Percentiles rank a stretch among this genome's conserved stretches.
Conservation (phyloP, 2,888 invertebrate genomes). For the Rhimphoctona megacephalus region DNA sequence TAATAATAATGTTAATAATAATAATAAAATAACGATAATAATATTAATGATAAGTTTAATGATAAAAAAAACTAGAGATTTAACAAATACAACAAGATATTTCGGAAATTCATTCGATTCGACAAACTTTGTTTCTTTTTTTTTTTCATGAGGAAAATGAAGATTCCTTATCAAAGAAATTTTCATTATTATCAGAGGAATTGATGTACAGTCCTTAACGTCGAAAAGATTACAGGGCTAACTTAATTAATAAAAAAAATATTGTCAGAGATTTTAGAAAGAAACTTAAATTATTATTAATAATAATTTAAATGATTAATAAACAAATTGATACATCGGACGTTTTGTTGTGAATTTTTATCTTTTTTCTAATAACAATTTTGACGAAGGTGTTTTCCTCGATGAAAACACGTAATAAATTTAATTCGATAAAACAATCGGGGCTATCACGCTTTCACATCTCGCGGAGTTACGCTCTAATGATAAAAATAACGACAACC, state of each 20-base stretch:
- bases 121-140: conserved; percentile 17
- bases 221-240: conserved; percentile 24
- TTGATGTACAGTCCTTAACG: conserved; percentile 43
- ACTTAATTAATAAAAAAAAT: background rate
- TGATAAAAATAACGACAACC: conserved; percentile 4
- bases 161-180: too few relatives aligned
- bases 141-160: too few relatives aligned
- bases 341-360: background rate
- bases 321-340: background rate
- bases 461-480: conserved; percentile 73
- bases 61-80: background rate
- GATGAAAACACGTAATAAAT: conserved; percentile 17
- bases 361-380: background rate
- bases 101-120: conserved; percentile 26
- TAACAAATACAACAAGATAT: conserved; percentile 42
- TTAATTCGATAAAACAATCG: conserved; percentile 32
- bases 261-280: background rate
- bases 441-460: conserved; percentile 39
- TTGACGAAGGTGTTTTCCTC: conserved; percentile 23
- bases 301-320: background rate
- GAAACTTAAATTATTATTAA: background rate
- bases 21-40: conserved; percentile 29
- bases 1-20: conserved; percentile 25
- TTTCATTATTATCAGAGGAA: too few relatives aligned
- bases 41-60: conserved; percentile 2